Evolutionary conservation across 2,113 vertebrate genomes (phyloP).

Genomic region (Podilymbus podiceps): DNA sequence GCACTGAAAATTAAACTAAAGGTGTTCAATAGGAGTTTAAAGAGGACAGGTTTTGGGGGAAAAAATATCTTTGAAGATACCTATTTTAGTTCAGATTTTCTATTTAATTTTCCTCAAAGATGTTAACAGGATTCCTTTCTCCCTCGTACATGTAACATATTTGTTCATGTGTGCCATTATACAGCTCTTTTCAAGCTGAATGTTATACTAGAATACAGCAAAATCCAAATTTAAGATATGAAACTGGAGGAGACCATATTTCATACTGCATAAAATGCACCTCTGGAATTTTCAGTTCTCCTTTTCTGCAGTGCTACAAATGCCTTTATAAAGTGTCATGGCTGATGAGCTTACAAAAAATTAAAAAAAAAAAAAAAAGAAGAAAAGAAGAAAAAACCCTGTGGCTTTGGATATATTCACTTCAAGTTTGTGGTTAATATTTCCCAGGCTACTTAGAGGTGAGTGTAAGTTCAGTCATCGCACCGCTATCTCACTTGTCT

Average conservation of each 20-base stretch:
- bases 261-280: neutral
- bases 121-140: neutral
- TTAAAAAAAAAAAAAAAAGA: no score
- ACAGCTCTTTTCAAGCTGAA: neutral
- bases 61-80: neutral
- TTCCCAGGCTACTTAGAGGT: conserved; percentile 39
- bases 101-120: neutral
- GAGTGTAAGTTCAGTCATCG: neutral
- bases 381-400: rapidly evolving
- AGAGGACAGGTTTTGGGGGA: neutral
- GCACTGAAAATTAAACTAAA: neutral
- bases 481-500: rapidly evolving
- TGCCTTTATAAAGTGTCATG: neutral
- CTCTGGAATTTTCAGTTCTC: neutral
- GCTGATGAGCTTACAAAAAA: neutral
- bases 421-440: conserved; percentile 8
- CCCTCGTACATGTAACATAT: no score
- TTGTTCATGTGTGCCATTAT: neutral
- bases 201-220: neutral
- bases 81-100: neutral
- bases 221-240: neutral
- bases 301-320: neutral
- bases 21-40: neutral
- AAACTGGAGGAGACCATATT: neutral
- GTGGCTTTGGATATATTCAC: conserved; percentile 1